Conservation (phyloP, 2,113 vertebrate species). For the Puffinus mauretanicus region DNA sequence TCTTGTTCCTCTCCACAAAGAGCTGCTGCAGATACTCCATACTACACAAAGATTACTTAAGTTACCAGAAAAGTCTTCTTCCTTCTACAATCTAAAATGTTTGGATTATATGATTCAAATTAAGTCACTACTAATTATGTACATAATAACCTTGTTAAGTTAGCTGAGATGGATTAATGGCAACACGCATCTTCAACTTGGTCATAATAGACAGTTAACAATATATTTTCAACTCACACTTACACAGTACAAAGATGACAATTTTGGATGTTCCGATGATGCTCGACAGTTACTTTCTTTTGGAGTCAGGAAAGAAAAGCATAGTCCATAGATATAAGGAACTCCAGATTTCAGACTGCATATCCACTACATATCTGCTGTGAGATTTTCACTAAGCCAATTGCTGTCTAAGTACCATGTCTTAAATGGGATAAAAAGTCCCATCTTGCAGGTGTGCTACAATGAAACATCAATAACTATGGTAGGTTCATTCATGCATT, state of each 20-base stretch:
- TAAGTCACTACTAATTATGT: background rate
- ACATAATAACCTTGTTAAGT: background rate
- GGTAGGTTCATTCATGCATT: background rate
- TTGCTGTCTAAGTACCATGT: background rate
- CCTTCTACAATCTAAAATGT: background rate
- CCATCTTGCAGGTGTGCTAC: background rate
- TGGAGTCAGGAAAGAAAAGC: background rate
- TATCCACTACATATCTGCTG: background rate
- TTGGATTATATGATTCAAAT: background rate
- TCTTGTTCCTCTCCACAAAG: background rate
- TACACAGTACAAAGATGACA: background rate
- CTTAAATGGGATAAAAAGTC: background rate
- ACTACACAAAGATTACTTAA: background rate
- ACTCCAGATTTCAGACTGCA: background rate
- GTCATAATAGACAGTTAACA: background rate
- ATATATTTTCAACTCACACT: background rate
- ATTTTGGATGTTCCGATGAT: background rate
- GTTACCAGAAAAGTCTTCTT: background rate
- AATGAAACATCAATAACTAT: background rate
- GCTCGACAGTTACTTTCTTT: background rate
- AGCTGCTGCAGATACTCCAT: background rate
- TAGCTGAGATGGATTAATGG: background rate
- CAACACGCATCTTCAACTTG: background rate
- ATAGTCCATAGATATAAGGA: background rate
- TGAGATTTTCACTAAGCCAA: background rate